Evolutionary conservation across 2,113 vertebrate genomes (phyloP), one percentile per base, ranked within the genome.

Genomic region (Chaetops frenatus): DNA sequence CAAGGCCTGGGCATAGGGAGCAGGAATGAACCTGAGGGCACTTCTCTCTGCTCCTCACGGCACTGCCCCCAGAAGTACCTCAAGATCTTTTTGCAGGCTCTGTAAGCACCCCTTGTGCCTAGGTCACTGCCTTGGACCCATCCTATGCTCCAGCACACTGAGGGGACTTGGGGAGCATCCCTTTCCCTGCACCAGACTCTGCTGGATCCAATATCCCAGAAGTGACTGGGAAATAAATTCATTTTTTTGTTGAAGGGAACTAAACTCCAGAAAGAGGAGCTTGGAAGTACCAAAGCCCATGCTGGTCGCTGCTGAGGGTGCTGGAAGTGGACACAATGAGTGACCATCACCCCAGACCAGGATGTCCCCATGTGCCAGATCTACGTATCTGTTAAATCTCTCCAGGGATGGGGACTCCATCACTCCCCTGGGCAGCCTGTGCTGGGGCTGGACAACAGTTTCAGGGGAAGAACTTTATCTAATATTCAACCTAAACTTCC

Each of bases 161-260:
- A 8, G 15, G 15, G 45, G n/a, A 42, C 17, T 54, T 5, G 10
- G 54, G 16, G 21, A 84, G 15, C 42, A 23, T 17, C 40, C 15
- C 24, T 27, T 44, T 88, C 47, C 35, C 54, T 15, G 53, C 4
- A 35, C 61, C 42, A 62, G 48, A 25, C 35, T 50, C 69, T 31
- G 70, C 36, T 47, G 61, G n/a, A 47, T 47, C 29, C 18, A 40
- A 23, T 24, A 42, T 33, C 7, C 28, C 0, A 0, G 19, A 65
- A 65, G 1, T 12, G n/a, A 27, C 29, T 0, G 0, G 28, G 10
- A 84, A 64, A 54, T 19, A n/a, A 73, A 47, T 11, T 73, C 2
- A 15, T 64, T 38, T 47, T 47, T 16, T 42, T 56, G 19, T 20
- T 56, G n/a, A 40, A 73, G 69, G 7, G 15, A n/a, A 64, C 23